Base-by-base conservation (phyloP, 2,888 invertebrate species). In the Volucella inanis region DNA sequence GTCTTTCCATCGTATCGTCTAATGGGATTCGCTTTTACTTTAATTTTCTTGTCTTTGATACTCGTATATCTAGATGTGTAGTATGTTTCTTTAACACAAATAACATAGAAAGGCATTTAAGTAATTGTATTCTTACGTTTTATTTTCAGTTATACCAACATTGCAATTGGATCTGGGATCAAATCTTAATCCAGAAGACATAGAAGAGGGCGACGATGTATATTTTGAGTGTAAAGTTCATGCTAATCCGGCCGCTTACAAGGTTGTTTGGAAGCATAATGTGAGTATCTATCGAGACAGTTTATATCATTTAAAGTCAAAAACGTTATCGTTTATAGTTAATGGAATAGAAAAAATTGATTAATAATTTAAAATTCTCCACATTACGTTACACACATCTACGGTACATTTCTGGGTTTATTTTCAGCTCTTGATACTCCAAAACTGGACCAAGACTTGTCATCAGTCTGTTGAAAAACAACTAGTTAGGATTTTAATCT, bases 211-310 rank as follows among this genome's bases (percentile, higher is more conserved):
- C 83, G 95, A 95, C 90, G 96, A 96, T 92, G 95, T 96, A 87
- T 96, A 96, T 91, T 96, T 96, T 90, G 96, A 96, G 92, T 96
- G 96, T 92, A 95, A 95, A 92, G 95, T 96, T 89, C 94, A 94
- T 90, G 95, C 96, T 87, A 96, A 96, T 93, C 96, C 96, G 12
- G 93, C 93, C 91, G 95, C 96, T 88, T 95, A 96, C 92, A 96
- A 96, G 93, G 95, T 96, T 88, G 93, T 96, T 81, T 96, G 96
- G 96, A 95, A 94, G 89, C 96, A 96, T 92, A 95, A 96, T 92
- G 96, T 96, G 93, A 95, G 96, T 95, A 89, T 62, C 14, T 39
- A 57, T 9, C 52, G 4, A 6, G 22, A 22, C 6, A 15, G 22
- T 52, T 22, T 31, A 6, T 31, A 6, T 4, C 4, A 6, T 31